These are phyloP conservation scores for Phengaris arion DNA, from an alignment of 2,888 invertebrate species.

Conservation along the genomic window DNA sequence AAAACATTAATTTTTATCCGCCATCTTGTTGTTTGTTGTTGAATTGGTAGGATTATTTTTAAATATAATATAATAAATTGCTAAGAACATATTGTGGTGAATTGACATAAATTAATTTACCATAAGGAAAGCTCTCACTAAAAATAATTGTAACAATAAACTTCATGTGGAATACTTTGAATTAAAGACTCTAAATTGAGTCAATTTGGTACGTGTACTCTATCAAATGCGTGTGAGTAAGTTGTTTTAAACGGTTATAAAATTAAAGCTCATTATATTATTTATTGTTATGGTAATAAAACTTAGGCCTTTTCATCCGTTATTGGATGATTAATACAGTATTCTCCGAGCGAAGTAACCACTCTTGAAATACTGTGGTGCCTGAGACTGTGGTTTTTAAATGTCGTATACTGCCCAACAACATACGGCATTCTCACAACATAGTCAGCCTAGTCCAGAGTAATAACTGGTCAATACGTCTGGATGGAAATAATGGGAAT, in stretches of 20 bases:
- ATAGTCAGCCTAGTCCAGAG: too few species aligned
- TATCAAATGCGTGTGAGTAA: conserved; percentile 13
- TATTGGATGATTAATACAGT: too few species aligned
- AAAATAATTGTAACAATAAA: background rate
- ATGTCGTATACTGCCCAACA: too few species aligned
- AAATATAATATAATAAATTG: background rate
- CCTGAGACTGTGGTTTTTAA: too few species aligned
- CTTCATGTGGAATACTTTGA: background rate
- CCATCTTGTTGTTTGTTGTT: conserved; percentile 20
- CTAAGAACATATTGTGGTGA: background rate
- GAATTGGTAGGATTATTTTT: background rate
- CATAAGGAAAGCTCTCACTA: background rate
- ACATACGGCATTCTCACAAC: too few species aligned
- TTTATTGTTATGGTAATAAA: too few species aligned
- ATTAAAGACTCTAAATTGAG: background rate
- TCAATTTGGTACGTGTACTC: background rate
- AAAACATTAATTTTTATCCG: background rate
- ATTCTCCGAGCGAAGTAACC: too few species aligned
- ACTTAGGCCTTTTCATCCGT: too few species aligned
- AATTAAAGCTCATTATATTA: background rate
- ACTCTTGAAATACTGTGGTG: too few species aligned
- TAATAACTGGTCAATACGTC: too few species aligned
- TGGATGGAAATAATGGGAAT: too few species aligned
- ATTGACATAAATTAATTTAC: background rate
- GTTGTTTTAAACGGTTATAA: background rate